Evolutionary conservation across 1,140 invertebrate genomes (phyloP), one percentile per base, ranked within the genome.

Genomic region (Tetramorium simillimum): DNA sequence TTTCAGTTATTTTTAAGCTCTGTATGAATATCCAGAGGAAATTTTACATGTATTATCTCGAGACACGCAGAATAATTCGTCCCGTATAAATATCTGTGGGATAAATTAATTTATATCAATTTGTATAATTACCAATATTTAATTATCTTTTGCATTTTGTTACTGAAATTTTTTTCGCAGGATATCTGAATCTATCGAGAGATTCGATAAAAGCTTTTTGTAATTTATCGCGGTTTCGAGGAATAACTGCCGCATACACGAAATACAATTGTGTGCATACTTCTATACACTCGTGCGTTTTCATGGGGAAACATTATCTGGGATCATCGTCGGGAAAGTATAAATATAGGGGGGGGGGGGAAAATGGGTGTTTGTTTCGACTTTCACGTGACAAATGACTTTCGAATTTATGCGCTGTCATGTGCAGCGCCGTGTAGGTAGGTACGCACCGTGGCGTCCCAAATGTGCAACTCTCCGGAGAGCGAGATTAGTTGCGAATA

Each of bases 341-440:
- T 33, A 81, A 81, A 62, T 69, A 28, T 28, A 46, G 37, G 16
- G n/a, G n/a, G 37, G 16, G n/a, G n/a, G 10, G 24, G 16, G 65
- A 58, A 56, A 43, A 73, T 60, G 46, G 28, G 37, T 33, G 16
- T 51, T 72, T 86, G 77, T 84, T 87, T 89, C 53, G 77, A 69
- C 69, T 60, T 76, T 76, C 62, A 28, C 16, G 58, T 90, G 89
- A 89, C 72, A 73, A 90, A 89, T 40, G 77, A 72, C 24, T 70
- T 43, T 40, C 49, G 33, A 53, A 73, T 58, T 51, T 67, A 53
- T 37, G 46, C 72, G 33, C 75, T 49, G 85, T 43, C 14, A 7
- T 63, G 40, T 62, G 33, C 70, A 65, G 33, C 28, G 43, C 49
- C 24, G 18, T n/a, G 37, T 46, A 77, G 24, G 7, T 28, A 69